Evolutionary conservation across 2,113 vertebrate genomes (phyloP).

Genomic region (Halichoerus grypus): DNA sequence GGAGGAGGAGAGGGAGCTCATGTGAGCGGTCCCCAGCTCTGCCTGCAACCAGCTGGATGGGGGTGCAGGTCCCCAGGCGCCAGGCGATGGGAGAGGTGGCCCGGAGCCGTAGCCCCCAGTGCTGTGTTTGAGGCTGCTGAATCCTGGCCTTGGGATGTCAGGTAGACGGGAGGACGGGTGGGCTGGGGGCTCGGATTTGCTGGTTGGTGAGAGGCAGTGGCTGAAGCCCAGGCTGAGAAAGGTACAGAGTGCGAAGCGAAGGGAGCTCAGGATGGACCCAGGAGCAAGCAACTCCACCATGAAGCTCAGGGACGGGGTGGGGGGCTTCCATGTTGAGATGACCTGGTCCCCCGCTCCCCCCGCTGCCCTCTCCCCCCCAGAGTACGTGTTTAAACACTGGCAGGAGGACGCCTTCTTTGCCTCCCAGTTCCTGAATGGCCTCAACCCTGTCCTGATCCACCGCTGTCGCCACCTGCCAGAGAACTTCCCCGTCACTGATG

Average conservation of each 20-base stretch:
- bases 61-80: not conserved
- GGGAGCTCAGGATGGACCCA: not conserved
- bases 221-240: not conserved
- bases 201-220: not conserved
- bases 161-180: not conserved
- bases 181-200: not conserved
- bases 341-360: constrained; percentile 55
- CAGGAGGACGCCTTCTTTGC: constrained; percentile 89
- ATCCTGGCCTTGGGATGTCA: not conserved
- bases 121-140: not conserved
- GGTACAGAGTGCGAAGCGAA: not conserved
- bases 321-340: not conserved
- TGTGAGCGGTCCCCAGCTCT: not conserved
- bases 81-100: not conserved
- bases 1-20: too few species aligned
- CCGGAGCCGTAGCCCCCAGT: not conserved
- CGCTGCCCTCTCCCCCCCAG: constrained; percentile 80
- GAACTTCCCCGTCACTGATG: constrained; percentile 82
- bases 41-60: not conserved
- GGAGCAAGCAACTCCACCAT: not conserved
- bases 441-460: constrained; percentile 73
- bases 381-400: constrained; percentile 87
- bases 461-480: constrained; percentile 60
- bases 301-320: not conserved
- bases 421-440: constrained; percentile 86